Evolutionary conservation across 2,113 vertebrate genomes (phyloP), one percentile per base, ranked within the genome.

Genomic region (Megaceryle maxima): DNA sequence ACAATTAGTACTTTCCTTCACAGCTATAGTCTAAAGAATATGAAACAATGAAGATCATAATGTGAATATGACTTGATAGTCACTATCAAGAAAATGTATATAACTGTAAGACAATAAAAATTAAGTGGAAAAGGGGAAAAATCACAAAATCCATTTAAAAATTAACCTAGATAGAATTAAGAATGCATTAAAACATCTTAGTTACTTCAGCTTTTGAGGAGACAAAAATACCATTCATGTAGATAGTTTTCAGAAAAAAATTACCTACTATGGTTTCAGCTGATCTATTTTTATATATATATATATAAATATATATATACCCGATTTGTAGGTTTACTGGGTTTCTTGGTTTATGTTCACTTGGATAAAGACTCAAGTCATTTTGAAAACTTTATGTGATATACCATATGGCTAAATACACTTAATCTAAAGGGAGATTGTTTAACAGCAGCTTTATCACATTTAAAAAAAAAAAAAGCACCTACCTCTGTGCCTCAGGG

Each of bases 331-430:
- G 5, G 21, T 83, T 92, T 90, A 67, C 22, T 29, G 41, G 74
- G 12, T 81, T 67, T 50, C 50, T 56, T 84, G 29, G 20, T 95
- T 89, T 90, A 74, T 83, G 39, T 68, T 96, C 39, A 83, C 56
- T 39, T 67, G 28, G n/a, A 33, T 90, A 70, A 93, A 90, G 89
- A 57, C 24, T 74, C 69, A 56, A 87, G 67, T 35, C 63, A 93
- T 87, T 93, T 80, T 85, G 55, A 74, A 86, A 90, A 90, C 43
- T 93, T 93, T 59, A 56, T 90, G 87, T 93, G 25, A 67, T 77
- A 51, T 33, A 67, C 41, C 82, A 93, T 93, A 94, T 95, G 94
- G 75, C 51, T 78, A 88, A 83, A 88, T 83, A 51, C 39, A 43
- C 33, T 89, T 80, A 43, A 79, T 70, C 70, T 93, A 63, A 90